These are phyloP conservation scores for Lacerta viridis DNA, from an alignment of 2,797 vertebrate species.

Conservation along the genomic window DNA sequence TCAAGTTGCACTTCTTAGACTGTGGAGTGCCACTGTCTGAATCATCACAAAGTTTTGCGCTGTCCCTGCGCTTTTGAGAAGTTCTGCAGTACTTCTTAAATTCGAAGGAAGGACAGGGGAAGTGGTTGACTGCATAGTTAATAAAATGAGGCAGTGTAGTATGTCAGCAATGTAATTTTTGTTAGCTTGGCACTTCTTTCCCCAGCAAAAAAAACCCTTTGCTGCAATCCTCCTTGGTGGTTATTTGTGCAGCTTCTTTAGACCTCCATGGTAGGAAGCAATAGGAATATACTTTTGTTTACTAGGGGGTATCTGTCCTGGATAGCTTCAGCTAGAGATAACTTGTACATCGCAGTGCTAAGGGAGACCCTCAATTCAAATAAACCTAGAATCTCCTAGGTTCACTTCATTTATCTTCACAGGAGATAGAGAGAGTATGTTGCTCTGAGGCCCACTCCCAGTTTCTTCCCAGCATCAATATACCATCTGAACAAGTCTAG, in stretches of 20 bases:
- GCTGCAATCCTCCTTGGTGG: neutral
- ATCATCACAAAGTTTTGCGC: neutral
- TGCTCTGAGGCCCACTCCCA: too few species aligned
- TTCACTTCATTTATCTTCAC: neutral
- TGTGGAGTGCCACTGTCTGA: neutral
- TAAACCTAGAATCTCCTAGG: neutral
- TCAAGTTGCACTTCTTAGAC: neutral
- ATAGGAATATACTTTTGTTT: neutral
- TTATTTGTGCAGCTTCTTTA: neutral
- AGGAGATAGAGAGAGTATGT: too few species aligned
- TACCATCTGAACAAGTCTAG: neutral
- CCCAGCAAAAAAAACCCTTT: neutral
- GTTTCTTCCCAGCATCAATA: neutral
- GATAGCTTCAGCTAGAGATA: neutral
- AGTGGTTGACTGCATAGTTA: neutral
- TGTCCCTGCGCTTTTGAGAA: neutral
- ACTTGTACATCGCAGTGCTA: neutral
- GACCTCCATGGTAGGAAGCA: neutral
- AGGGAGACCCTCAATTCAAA: neutral
- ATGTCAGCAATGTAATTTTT: constrained; percentile 12
- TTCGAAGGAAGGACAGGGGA: neutral
- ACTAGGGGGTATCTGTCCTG: neutral
- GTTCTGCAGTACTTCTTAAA: neutral
- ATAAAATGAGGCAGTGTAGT: neutral
- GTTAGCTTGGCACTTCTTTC: neutral